A percentile compares a stretch with the other conserved stretches of the same genome.
Evolutionary conservation across 2,113 vertebrate genomes (phyloP).

Genomic region (Ammodytes marinus): DNA sequence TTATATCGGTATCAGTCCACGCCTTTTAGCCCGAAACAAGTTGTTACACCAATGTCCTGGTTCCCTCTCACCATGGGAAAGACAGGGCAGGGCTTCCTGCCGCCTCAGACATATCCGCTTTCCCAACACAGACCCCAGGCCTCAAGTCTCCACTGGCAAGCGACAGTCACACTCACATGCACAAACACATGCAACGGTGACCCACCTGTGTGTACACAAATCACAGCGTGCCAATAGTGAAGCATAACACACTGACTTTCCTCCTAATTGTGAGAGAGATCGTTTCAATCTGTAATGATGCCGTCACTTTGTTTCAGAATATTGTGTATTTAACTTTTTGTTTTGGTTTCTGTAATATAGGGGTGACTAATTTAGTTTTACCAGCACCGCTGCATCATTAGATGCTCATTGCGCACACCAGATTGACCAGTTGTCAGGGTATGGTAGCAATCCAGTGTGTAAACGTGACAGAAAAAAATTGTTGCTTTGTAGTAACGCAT

Average conservation of each 20-base stretch:
- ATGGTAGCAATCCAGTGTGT: not conserved
- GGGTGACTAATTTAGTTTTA: not conserved
- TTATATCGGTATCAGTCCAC: constrained; percentile 29
- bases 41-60: constrained; percentile 53
- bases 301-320: constrained; percentile 18
- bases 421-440: not conserved
- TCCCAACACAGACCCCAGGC: constrained; percentile 75
- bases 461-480: not conserved
- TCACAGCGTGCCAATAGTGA: constrained; percentile 13
- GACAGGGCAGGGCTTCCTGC: constrained; percentile 84
- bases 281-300: constrained; percentile 2
- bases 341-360: not conserved
- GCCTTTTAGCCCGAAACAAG: constrained; percentile 18
- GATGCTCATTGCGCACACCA: not conserved
- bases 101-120: constrained; percentile 81
- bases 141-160: constrained; percentile 65
- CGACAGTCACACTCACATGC: constrained; percentile 30
- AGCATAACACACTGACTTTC: constrained; percentile 38
- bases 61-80: constrained; percentile 80
- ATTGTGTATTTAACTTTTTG: not conserved
- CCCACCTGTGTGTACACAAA: constrained; percentile 13
- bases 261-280: constrained; percentile 23
- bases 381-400: not conserved
- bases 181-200: constrained; percentile 21
- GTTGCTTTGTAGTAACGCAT: not conserved